Conservation (phyloP, 1,140 invertebrate species). For the Agrypnia vestita region DNA sequence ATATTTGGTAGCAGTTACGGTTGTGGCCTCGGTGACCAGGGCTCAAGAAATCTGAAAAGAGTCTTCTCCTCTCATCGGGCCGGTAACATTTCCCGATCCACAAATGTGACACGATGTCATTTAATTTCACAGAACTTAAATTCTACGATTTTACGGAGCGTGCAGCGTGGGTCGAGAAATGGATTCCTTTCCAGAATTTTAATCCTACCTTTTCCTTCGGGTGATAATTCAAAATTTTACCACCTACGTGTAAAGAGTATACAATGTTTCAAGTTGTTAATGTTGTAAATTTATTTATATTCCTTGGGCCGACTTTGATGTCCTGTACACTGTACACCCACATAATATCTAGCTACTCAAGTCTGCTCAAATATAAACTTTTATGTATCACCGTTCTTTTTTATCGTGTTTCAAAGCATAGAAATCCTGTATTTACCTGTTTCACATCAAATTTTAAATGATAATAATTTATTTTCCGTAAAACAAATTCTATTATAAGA, state of each 20-base stretch:
- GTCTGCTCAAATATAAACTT: no score
- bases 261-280: neutral
- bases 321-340: no score
- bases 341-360: no score
- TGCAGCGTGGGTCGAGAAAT: neutral
- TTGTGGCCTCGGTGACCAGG: no score
- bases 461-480: no score
- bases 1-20: no score
- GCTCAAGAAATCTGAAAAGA: neutral
- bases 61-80: neutral
- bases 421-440: no score
- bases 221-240: neutral
- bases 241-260: neutral
- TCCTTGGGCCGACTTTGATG: no score
- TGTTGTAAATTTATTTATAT: neutral
- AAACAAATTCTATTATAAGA: no score
- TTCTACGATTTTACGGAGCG: conserved; percentile 44
- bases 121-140: conserved; percentile 49
- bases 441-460: no score
- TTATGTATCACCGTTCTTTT: no score
- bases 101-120: conserved; percentile 44
- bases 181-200: neutral
- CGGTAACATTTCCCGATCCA: conserved; percentile 40
- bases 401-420: no score
- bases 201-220: neutral